phyloP scores from a whole-genome alignment of 2,113 vertebrate genomes.

The Narcine bancroftii region DNA sequence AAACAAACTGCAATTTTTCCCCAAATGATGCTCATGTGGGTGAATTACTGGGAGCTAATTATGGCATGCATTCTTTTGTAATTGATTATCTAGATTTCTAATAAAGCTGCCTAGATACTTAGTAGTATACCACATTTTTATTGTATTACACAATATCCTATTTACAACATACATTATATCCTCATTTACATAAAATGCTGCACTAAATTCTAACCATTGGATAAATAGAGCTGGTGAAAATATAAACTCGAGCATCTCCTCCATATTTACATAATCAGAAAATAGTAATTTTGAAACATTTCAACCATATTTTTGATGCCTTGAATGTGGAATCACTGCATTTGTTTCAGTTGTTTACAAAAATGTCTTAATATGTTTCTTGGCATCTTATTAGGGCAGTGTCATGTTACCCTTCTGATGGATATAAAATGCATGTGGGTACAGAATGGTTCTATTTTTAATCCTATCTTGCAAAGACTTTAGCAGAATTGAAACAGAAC shows the following conservation, averaged over 20 bases:
- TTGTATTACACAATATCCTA: background rate
- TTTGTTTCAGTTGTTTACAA: background rate
- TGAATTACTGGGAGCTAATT: slow-evolving; percentile 11
- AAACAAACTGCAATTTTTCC: slow-evolving; percentile 13
- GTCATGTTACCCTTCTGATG: background rate
- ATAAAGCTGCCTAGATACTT: background rate
- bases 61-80: background rate
- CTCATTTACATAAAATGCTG: background rate
- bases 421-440: background rate
- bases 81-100: background rate
- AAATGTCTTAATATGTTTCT: background rate
- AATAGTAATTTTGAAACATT: background rate
- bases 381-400: background rate
- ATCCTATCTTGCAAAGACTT: background rate
- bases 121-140: background rate
- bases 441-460: slow-evolving; percentile 9
- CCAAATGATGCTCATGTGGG: background rate
- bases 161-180: background rate
- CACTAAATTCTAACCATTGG: background rate
- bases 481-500: slow-evolving; percentile 9
- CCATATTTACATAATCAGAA: background rate
- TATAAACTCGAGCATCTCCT: background rate
- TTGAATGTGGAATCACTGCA: background rate
- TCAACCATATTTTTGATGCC: background rate
- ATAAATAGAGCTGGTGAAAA: background rate